Evolutionary conservation across 2,113 vertebrate species (phyloP), one percentile per base, ranked within the genome.

Genomic region (Microtus ochrogaster): DNA sequence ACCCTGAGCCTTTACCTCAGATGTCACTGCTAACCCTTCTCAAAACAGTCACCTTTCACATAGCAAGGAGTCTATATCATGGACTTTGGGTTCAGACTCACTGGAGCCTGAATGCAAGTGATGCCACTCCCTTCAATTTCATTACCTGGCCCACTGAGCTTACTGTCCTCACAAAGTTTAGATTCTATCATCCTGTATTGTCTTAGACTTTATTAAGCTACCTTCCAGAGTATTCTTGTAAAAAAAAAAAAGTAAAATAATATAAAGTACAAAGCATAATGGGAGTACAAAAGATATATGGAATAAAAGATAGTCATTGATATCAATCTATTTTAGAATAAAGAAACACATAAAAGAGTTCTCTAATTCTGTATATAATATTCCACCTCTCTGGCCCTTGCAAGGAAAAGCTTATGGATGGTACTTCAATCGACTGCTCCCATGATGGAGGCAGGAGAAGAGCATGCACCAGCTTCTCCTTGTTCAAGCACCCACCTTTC

Each of bases 201-300:
- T 55, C 79, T 68, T 87, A 52, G 17, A 79, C 87, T 52, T 83
- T 96, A 96, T 92, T 49, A 90, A 55, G 0, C 55, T 65, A 84
- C 2, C 74, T 93, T 94, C 36, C 70, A 30, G 47, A 4, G 8
- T 49, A 2, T 72, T 65, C 55, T 94, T 70, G 4, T 73, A 65
- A 78, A 91, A 94, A 91, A 94, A 94, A 91, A 55, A 94, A 90
- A 84, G 63, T 52, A 78, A 89, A 55, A 82, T 58, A 89, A 91
- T 72, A 8, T 84, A 66, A 96, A 82, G 5, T 83, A 94, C 12
- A 72, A 74, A 91, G 22, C 72, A 91, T 14, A 87, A 26, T 83
- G 86, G 52, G 85, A 33, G 28, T 83, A 91, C 58, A 96, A 97
- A 93, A 73, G 9, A 73, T 84, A 14, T 13, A 89, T 12, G 6